Percentiles rank a stretch among this genome's conserved stretches.
Evolutionary conservation across 2,888 invertebrate genomes (phyloP).

Genomic region (Cephonodes hylas): DNA sequence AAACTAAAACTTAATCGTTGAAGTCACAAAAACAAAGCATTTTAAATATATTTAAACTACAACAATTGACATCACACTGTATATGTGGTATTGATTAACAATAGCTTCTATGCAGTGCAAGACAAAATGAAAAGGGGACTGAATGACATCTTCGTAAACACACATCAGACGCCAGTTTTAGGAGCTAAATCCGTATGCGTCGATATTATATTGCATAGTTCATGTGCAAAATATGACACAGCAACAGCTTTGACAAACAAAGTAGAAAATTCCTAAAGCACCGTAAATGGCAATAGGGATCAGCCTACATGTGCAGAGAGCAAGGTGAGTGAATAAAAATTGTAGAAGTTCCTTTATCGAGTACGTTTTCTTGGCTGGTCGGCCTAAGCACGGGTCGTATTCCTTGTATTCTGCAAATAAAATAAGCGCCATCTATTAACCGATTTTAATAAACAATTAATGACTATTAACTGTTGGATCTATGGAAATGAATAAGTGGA

Average conservation of each 20-base stretch:
- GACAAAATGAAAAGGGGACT: neutral
- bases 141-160: neutral
- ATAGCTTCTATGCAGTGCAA: neutral
- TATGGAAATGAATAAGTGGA: no score
- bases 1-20: neutral
- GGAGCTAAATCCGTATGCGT: neutral
- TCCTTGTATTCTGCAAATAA: constrained; percentile 38
- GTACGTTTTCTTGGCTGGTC: constrained; percentile 27
- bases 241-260: constrained; percentile 29
- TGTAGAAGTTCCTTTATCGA: constrained; percentile 27
- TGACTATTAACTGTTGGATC: no score
- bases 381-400: constrained; percentile 34
- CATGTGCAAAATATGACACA: constrained; percentile 43
- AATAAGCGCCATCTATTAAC: no score
- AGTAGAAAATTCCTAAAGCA: constrained; percentile 30
- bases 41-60: neutral
- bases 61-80: no score
- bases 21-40: neutral
- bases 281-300: constrained; percentile 37
- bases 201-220: constrained; percentile 11
- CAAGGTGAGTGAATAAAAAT: constrained; percentile 9
- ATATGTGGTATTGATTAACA: no score
- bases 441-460: no score
- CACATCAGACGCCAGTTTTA: neutral
- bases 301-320: constrained; percentile 20